These are phyloP conservation scores for Mastomys coucha DNA, from an alignment of 2,113 vertebrate genomes.

Conservation along the genomic window DNA sequence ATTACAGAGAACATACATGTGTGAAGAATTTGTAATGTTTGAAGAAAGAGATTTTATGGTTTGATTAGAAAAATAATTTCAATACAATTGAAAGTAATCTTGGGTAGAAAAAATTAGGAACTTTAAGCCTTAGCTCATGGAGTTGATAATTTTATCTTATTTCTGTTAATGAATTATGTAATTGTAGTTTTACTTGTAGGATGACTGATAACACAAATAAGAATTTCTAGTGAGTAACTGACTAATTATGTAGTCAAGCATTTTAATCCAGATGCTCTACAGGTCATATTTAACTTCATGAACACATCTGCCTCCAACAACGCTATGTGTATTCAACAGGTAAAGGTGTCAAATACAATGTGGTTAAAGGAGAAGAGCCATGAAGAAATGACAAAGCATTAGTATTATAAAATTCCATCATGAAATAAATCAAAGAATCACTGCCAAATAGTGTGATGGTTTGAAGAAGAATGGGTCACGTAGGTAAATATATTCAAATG, in stretches of 20 bases:
- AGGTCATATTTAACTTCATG: not conserved
- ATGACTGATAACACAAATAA: not conserved
- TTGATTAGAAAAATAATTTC: not conserved
- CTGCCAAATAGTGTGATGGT: not conserved
- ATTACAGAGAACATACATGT: not conserved
- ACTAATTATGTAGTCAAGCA: not conserved
- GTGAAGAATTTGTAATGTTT: not conserved
- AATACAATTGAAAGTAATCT: not conserved
- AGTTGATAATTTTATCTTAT: not conserved
- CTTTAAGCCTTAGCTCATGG: constrained; percentile 25
- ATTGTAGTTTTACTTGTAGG: constrained; percentile 16
- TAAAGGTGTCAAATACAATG: not conserved
- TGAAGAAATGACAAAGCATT: not conserved
- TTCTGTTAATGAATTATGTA: too few species aligned
- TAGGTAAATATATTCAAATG: not conserved
- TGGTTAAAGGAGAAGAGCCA: not conserved
- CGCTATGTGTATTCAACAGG: not conserved
- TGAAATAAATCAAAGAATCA: not conserved
- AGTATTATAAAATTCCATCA: not conserved
- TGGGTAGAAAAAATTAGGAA: constrained; percentile 7
- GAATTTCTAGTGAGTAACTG: not conserved
- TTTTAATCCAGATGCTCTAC: not conserved
- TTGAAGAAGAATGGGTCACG: not conserved
- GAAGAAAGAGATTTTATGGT: not conserved
- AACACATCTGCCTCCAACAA: not conserved